These are phyloP conservation scores for Serrognathus titanus DNA, from an alignment of 2,888 invertebrate genomes.

Conservation along the genomic window DNA sequence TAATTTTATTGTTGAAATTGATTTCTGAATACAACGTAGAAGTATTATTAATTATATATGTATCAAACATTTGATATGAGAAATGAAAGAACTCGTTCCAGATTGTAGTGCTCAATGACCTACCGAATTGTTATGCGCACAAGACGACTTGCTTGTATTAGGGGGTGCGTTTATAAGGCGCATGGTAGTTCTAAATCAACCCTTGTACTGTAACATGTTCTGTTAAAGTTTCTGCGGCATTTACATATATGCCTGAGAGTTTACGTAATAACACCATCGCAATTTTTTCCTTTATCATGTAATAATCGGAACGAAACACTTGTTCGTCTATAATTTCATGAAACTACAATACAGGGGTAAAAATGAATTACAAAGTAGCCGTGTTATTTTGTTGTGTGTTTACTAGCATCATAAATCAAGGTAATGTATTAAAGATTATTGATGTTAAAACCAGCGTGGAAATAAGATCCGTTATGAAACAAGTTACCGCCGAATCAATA, in stretches of 20 bases:
- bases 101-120: too few species aligned
- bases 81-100: too few species aligned
- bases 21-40: too few species aligned
- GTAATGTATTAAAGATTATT: slow-evolving; percentile 18
- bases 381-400: slow-evolving; percentile 29
- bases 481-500: neutral
- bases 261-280: neutral
- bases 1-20: too few species aligned
- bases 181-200: slow-evolving; percentile 16
- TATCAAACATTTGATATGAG: too few species aligned
- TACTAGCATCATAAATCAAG: slow-evolving; percentile 27
- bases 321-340: neutral
- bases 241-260: neutral
- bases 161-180: slow-evolving; percentile 2
- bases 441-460: neutral
- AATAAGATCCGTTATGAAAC: neutral
- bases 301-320: neutral
- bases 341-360: neutral
- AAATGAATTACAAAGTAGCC: slow-evolving; percentile 23
- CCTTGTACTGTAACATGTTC: slow-evolving; percentile 5
- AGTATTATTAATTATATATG: too few species aligned
- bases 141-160: neutral
- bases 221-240: slow-evolving; percentile 5
- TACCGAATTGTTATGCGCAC: neutral
- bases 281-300: too few species aligned